These are phyloP conservation scores for Battus philenor DNA, from an alignment of 1,140 invertebrate species.

Conservation along the genomic window DNA sequence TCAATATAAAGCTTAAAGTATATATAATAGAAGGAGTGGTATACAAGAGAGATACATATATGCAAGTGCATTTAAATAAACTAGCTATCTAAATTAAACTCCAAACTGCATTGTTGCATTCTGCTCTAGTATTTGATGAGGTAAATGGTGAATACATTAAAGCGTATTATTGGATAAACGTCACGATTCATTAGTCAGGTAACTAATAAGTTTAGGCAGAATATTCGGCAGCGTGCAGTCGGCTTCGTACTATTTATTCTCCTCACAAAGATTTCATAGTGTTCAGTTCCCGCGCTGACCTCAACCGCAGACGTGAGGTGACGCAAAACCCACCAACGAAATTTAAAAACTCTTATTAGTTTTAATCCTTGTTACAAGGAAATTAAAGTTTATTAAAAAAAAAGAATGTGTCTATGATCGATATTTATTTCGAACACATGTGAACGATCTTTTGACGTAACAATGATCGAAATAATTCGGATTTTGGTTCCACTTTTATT, in stretches of 20 bases:
- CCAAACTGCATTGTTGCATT: no score
- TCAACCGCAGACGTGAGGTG: constrained; percentile 18
- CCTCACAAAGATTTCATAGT: constrained; percentile 27
- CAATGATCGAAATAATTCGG: constrained; percentile 17
- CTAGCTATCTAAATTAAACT: no score
- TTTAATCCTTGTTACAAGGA: not conserved
- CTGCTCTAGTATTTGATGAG: no score
- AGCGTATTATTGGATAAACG: no score
- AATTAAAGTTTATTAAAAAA: not conserved
- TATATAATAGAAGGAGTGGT: no score
- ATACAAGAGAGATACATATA: no score
- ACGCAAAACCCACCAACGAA: constrained; percentile 6
- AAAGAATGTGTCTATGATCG: not conserved
- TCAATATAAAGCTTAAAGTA: no score
- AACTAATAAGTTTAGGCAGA: constrained; percentile 10
- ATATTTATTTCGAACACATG: not conserved
- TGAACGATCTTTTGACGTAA: constrained; percentile 16
- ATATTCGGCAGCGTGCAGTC: constrained; percentile 16
- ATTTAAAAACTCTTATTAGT: not conserved
- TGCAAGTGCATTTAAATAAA: no score
- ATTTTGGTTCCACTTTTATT: constrained; percentile 12
- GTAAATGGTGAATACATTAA: no score
- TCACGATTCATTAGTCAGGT: not conserved
- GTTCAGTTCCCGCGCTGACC: constrained; percentile 33
- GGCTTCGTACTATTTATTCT: constrained; percentile 38